Conservation (phyloP, 1,140 invertebrate species). For the Platorchestia sp. region DNA sequence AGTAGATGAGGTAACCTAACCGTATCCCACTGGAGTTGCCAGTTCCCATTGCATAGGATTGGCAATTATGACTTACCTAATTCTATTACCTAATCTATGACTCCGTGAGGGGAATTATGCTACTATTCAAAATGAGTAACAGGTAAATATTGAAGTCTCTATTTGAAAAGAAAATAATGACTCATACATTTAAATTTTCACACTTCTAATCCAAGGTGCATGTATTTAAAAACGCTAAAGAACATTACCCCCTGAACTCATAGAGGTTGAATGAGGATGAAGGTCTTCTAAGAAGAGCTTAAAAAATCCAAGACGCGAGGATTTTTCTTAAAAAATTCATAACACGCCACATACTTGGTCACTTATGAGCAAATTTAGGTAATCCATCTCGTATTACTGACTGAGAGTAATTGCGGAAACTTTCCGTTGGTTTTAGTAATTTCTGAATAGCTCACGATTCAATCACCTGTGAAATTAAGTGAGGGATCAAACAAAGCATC, state of each 20-base stretch:
- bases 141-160: too few relatives aligned
- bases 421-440: background rate
- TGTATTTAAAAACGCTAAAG: background rate
- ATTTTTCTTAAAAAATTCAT: too few relatives aligned
- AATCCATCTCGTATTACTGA: background rate
- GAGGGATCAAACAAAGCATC: background rate
- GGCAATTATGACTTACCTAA: too few relatives aligned
- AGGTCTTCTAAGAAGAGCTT: background rate
- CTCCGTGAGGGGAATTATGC: too few relatives aligned
- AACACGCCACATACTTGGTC: background rate
- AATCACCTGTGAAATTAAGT: background rate
- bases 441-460: background rate
- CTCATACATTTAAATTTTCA: too few relatives aligned
- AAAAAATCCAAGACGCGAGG: background rate
- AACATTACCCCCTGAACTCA: background rate
- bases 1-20: too few relatives aligned
- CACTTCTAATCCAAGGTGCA: too few relatives aligned
- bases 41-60: too few relatives aligned
- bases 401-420: background rate
- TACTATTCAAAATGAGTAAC: too few relatives aligned
- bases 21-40: too few relatives aligned
- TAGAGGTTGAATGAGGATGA: background rate
- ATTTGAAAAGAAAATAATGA: too few relatives aligned
- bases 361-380: background rate
- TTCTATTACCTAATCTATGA: too few relatives aligned